phyloP scores from a whole-genome alignment of 2,888 invertebrate genomes.

The Melanostoma scalare region DNA sequence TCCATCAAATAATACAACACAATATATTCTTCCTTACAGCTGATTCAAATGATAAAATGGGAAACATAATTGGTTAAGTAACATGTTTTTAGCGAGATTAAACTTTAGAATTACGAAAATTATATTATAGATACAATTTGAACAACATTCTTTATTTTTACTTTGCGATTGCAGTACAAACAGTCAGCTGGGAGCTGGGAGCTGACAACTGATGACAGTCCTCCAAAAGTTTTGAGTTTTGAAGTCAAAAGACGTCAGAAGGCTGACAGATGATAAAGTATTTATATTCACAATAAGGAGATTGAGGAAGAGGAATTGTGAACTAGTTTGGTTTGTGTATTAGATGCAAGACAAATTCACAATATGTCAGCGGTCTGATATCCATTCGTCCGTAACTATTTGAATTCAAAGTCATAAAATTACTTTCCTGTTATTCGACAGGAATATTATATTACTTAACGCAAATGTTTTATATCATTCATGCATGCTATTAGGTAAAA shows the following conservation, averaged over 20 bases:
- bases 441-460: too few relatives aligned
- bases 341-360: neutral
- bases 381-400: too few relatives aligned
- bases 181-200: slow-evolving; percentile 19
- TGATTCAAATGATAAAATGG: slow-evolving; percentile 10
- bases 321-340: slow-evolving; percentile 9
- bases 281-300: neutral
- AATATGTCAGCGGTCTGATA: too few relatives aligned
- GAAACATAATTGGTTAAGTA: slow-evolving; percentile 18
- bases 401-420: too few relatives aligned
- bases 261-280: neutral
- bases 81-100: slow-evolving; percentile 13
- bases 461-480: too few relatives aligned
- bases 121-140: too few relatives aligned
- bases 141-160: too few relatives aligned
- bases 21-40: neutral
- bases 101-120: neutral
- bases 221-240: neutral
- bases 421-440: too few relatives aligned
- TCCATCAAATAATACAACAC: slow-evolving; percentile 64
- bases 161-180: neutral
- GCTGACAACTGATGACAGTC: neutral
- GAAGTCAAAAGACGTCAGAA: neutral
- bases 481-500: too few relatives aligned
- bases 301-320: neutral